Percentiles rank a stretch among this genome's conserved stretches.
Evolutionary conservation across 2,113 vertebrate species (phyloP).

Genomic region (Sminthopsis crassicaudata): DNA sequence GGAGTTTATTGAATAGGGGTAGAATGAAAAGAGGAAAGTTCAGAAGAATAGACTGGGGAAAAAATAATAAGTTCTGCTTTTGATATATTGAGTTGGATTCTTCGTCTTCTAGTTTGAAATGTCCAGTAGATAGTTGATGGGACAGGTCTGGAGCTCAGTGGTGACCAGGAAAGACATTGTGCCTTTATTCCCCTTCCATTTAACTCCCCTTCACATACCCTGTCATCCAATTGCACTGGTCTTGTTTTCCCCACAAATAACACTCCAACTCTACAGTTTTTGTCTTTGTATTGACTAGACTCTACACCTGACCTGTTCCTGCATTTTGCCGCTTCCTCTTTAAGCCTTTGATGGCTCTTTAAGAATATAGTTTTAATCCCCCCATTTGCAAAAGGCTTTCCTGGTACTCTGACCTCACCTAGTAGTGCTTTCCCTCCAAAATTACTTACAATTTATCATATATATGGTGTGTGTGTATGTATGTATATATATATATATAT

Average conservation of each 20-base stretch:
- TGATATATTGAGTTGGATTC: background rate
- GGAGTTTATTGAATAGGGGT: background rate
- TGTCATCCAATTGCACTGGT: background rate
- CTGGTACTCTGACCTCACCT: background rate
- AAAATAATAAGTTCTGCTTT: background rate
- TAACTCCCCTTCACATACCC: background rate
- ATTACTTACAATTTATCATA: too few species aligned
- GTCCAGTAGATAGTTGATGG: background rate
- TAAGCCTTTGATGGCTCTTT: background rate
- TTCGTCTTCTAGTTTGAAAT: background rate
- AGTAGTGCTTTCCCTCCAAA: background rate
- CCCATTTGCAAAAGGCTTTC: background rate
- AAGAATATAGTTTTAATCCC: background rate
- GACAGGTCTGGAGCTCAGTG: background rate
- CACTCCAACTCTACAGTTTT: background rate
- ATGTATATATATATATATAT: too few species aligned
- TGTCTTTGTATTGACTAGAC: background rate
- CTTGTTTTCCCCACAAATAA: background rate
- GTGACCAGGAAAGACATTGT: background rate
- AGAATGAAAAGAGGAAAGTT: background rate
- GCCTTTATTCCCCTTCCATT: background rate
- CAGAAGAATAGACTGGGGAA: background rate
- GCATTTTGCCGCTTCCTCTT: background rate
- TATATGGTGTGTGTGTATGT: too few species aligned
- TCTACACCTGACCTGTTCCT: background rate